Conservation (phyloP, 2,888 invertebrate genomes). For the Lepidocyrtoides sp. region DNA sequence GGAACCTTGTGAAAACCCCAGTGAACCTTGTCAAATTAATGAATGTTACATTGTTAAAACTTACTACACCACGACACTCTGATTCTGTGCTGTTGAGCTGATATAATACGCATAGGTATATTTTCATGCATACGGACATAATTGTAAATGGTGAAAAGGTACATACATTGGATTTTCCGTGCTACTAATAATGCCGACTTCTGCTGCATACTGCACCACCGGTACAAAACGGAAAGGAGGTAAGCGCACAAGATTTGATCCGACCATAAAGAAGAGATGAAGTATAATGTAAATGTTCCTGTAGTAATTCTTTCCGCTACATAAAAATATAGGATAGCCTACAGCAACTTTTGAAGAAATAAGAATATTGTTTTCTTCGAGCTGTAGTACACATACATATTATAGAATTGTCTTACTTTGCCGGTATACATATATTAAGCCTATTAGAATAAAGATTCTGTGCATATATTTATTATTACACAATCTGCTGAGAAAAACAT, state of each 20-base stretch:
- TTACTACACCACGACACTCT: constrained; percentile 45
- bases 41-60: constrained; percentile 69
- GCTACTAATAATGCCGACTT: background rate
- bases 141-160: background rate
- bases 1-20: constrained; percentile 74
- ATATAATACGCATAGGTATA: too few species aligned
- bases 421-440: too few species aligned
- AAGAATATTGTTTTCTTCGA: constrained; percentile 63
- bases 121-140: background rate
- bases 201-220: background rate
- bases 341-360: too few species aligned
- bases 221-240: constrained; percentile 40
- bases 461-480: too few species aligned
- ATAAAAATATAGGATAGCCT: constrained; percentile 76
- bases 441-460: too few species aligned
- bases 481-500: too few species aligned
- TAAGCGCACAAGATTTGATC: constrained; percentile 49
- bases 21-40: constrained; percentile 80
- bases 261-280: constrained; percentile 59
- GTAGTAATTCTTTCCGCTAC: constrained; percentile 80
- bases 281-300: constrained; percentile 63
- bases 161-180: background rate
- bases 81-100: too few species aligned
- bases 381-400: too few species aligned
- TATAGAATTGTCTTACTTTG: too few species aligned